Evolutionary conservation across 2,113 vertebrate species (phyloP).

Genomic region (Scartelaos histophorus): DNA sequence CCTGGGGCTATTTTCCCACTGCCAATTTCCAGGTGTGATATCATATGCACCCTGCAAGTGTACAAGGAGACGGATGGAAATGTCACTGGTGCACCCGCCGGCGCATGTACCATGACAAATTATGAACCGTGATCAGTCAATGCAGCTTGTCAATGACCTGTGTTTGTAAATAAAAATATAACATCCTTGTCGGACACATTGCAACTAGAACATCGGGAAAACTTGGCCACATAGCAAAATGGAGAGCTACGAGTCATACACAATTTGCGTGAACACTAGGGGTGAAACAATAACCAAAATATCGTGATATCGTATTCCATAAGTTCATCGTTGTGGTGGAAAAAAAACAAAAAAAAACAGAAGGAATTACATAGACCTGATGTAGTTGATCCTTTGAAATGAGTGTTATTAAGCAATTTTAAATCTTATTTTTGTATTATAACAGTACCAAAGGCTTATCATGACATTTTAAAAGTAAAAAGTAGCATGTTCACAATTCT

Average conservation of each 20-base stretch:
- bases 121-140: constrained; percentile 11
- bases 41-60: constrained; percentile 5
- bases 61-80: constrained; percentile 9
- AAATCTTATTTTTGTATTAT: no score
- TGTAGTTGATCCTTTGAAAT: no score
- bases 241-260: background rate
- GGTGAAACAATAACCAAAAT: no score
- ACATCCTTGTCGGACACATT: constrained; percentile 6
- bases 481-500: no score
- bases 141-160: constrained; percentile 11
- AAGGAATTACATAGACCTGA: no score
- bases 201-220: background rate
- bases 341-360: no score
- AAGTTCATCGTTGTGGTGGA: no score
- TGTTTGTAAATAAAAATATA: constrained; percentile 8
- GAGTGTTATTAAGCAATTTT: no score
- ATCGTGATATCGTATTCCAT: no score
- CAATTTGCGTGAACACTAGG: background rate
- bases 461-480: no score
- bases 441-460: no score
- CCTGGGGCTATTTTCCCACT: constrained; percentile 8
- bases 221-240: background rate
- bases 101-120: constrained; percentile 12
- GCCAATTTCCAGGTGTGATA: constrained; percentile 14
- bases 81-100: constrained; percentile 8